Conservation (phyloP, 2,888 invertebrate species). For the Tachystola acroxantha region DNA sequence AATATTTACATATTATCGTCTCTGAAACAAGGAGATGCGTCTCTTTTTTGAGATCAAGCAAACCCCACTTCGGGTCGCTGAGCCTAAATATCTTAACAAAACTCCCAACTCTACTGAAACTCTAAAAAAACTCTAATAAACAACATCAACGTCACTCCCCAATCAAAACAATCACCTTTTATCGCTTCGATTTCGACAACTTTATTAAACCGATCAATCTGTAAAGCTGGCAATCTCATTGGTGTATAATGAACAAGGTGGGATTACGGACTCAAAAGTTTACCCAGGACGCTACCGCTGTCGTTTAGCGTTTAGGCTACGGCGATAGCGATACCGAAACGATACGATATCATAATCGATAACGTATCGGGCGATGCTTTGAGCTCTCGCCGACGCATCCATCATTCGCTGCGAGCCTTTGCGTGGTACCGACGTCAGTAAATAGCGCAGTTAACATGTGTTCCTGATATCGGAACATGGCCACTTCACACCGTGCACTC, state of each 20-base stretch:
- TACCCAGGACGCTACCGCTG: conserved; percentile 32
- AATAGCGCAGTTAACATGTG: conserved; percentile 61
- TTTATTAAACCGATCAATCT: conserved; percentile 55
- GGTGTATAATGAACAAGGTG: conserved; percentile 62
- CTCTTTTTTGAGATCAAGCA: too few species aligned
- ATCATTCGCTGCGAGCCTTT: conserved; percentile 64
- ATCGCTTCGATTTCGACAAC: conserved; percentile 10
- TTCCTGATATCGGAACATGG: conserved; percentile 61
- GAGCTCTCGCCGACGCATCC: conserved; percentile 70
- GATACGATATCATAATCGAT: conserved; percentile 13
- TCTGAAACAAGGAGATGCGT: too few species aligned
- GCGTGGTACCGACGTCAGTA: conserved; percentile 48
- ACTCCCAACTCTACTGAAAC: too few species aligned
- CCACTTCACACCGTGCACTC: conserved; percentile 61
- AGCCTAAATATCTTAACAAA: too few species aligned
- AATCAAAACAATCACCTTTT: not conserved
- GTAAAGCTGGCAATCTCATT: conserved; percentile 42
- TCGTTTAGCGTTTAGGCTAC: conserved; percentile 21
- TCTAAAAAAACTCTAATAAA: too few species aligned
- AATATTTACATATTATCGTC: too few species aligned
- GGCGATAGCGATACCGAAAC: conserved; percentile 2
- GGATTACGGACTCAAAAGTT: conserved; percentile 51
- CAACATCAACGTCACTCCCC: not conserved
- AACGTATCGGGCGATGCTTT: conserved; percentile 45
- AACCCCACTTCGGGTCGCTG: too few species aligned